Conservation (phyloP, 2,797 vertebrate genomes). For the Yasuhikotakia modesta region DNA sequence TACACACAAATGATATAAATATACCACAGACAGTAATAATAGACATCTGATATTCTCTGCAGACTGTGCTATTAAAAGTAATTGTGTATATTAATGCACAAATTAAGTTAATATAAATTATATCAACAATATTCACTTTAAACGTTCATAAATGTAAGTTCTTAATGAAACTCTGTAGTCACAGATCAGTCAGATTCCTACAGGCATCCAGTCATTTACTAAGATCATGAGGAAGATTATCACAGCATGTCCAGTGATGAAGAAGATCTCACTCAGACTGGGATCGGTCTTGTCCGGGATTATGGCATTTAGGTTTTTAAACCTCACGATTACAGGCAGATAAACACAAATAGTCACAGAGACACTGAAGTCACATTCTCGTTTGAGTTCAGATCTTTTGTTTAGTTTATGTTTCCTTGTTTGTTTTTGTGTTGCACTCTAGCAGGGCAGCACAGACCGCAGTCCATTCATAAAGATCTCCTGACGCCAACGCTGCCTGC, state of each 20-base stretch:
- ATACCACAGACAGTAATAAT: too few species aligned
- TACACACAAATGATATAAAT: too few species aligned
- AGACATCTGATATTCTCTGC: too few species aligned
- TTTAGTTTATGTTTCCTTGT: slow-evolving; percentile 12
- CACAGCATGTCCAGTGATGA: too few species aligned
- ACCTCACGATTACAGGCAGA: slow-evolving; percentile 6
- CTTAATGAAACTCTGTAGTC: too few species aligned
- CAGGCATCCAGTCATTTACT: not conserved
- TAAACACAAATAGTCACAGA: slow-evolving; percentile 16
- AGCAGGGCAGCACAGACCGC: not conserved
- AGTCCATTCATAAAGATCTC: not conserved
- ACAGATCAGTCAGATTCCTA: not conserved
- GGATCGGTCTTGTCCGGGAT: not conserved
- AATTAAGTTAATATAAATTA: too few species aligned
- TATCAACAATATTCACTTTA: too few species aligned
- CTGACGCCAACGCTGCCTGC: not conserved
- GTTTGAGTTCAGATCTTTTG: not conserved
- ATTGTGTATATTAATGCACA: too few species aligned
- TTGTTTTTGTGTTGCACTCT: not conserved
- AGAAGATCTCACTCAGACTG: not conserved
- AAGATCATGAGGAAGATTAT: not conserved
- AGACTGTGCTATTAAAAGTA: too few species aligned
- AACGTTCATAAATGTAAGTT: too few species aligned
- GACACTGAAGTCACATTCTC: slow-evolving; percentile 6
- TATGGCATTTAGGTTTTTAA: not conserved